Conservation (phyloP, 2,113 vertebrate genomes). For the Triplophysa tibetana region DNA sequence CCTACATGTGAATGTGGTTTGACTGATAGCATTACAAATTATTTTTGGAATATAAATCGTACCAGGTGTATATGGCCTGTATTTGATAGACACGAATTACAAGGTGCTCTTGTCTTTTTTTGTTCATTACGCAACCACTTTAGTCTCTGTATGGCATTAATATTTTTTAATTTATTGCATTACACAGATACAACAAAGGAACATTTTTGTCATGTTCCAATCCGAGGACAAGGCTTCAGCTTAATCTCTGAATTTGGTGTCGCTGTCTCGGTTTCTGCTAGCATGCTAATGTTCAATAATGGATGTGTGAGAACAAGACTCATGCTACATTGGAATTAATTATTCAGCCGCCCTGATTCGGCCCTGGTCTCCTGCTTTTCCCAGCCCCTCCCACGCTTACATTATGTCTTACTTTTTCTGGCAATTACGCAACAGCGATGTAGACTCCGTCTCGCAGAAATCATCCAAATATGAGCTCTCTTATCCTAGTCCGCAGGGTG, state of each 20-base stretch:
- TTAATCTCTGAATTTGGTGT: slow-evolving; percentile 17
- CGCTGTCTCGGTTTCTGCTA: slow-evolving; percentile 40
- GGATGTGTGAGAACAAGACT: slow-evolving; percentile 42
- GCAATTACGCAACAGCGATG: slow-evolving; percentile 7
- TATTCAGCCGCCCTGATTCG: slow-evolving; percentile 36
- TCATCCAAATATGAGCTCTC: slow-evolving; percentile 38
- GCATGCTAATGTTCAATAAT: slow-evolving; percentile 53
- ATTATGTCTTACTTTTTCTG: slow-evolving; percentile 21
- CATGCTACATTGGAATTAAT: slow-evolving; percentile 48
- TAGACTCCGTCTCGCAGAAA: slow-evolving; percentile 4
- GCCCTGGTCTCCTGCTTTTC: background rate
- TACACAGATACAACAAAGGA: slow-evolving; percentile 6
- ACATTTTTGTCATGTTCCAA: background rate
- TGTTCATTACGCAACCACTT: too few species aligned
- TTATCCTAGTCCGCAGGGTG: slow-evolving; percentile 41
- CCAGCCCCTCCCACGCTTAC: background rate
- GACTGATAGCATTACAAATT: too few species aligned
- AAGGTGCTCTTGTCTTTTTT: too few species aligned
- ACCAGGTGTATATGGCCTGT: too few species aligned
- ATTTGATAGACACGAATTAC: too few species aligned
- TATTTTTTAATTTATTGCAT: background rate
- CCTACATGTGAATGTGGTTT: too few species aligned
- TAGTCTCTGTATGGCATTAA: too few species aligned
- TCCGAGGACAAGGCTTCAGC: slow-evolving; percentile 9
- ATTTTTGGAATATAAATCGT: too few species aligned